Evolutionary conservation across 2,113 vertebrate species (phyloP).

Genomic region (Arizona elegans): DNA sequence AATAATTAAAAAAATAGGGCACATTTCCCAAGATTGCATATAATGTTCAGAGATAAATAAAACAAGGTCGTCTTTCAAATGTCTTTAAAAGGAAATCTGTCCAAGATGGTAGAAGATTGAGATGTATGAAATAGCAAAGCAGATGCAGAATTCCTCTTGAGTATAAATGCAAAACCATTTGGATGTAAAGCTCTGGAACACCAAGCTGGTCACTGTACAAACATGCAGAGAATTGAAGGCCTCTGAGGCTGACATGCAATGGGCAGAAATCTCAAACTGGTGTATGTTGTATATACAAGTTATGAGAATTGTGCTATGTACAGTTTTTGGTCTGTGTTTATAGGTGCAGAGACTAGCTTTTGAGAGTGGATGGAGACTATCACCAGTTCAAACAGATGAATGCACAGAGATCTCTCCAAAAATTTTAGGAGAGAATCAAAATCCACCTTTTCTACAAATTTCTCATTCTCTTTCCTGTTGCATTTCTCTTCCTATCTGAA

Average conservation of each 20-base stretch:
- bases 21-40: neutral
- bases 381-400: neutral
- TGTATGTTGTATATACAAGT: neutral
- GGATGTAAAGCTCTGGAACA: neutral
- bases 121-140: neutral
- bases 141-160: neutral
- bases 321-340: neutral
- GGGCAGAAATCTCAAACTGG: neutral
- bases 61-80: neutral
- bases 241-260: neutral
- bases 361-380: slow-evolving; percentile 2
- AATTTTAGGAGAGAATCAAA: neutral
- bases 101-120: neutral
- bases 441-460: neutral
- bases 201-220: neutral
- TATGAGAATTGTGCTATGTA: neutral
- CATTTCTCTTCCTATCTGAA: neutral
- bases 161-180: rapidly evolving
- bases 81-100: slow-evolving; percentile 17
- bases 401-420: neutral
- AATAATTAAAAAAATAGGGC: neutral
- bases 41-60: slow-evolving; percentile 5
- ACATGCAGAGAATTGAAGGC: neutral
- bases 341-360: neutral
- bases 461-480: neutral